Percentiles rank a stretch among this genome's conserved stretches.
These are phyloP conservation scores for Rhamnusium bicolor DNA, from an alignment of 2,888 invertebrate species.

Conservation along the genomic window DNA sequence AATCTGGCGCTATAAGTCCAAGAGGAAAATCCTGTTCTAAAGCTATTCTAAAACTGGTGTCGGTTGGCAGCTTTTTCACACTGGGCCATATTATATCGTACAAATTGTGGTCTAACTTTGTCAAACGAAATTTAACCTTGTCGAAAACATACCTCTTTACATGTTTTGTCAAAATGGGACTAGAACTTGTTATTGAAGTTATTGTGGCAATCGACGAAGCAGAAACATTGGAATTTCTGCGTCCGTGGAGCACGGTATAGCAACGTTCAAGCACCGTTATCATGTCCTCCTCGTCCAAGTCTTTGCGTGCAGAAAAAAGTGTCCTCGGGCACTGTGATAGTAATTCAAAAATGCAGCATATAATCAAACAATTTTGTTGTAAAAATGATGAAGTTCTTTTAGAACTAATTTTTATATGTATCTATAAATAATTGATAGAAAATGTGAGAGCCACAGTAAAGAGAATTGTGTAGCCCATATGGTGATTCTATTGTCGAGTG, in stretches of 20 bases:
- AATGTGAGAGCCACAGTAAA: too few relatives aligned
- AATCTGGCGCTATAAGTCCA: conserved; percentile 88
- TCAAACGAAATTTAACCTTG: conserved; percentile 81
- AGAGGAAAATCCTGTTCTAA: conserved; percentile 83
- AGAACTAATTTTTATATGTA: too few relatives aligned
- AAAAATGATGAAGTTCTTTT: conserved; percentile 23
- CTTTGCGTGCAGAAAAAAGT: conserved; percentile 82
- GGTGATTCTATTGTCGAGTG: too few relatives aligned
- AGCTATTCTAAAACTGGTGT: conserved; percentile 73
- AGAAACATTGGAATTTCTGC: conserved; percentile 74
- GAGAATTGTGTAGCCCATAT: too few relatives aligned
- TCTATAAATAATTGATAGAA: too few relatives aligned
- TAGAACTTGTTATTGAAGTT: conserved; percentile 60
- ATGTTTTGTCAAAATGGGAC: conserved; percentile 81
- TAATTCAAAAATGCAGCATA: conserved; percentile 16
- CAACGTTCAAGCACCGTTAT: conserved; percentile 84
- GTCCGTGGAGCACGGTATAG: conserved; percentile 79
- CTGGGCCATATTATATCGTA: conserved; percentile 93
- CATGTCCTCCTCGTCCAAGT: conserved; percentile 80
- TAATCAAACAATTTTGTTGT: conserved; percentile 2
- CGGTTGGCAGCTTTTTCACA: conserved; percentile 82
- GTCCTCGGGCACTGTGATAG: conserved; percentile 81
- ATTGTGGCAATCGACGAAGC: conserved; percentile 73
- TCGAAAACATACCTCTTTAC: conserved; percentile 83
- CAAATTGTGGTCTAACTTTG: conserved; percentile 88